These are phyloP conservation scores for Ficedula albicollis DNA, from an alignment of 2,797 vertebrate genomes.

Conservation along the genomic window DNA sequence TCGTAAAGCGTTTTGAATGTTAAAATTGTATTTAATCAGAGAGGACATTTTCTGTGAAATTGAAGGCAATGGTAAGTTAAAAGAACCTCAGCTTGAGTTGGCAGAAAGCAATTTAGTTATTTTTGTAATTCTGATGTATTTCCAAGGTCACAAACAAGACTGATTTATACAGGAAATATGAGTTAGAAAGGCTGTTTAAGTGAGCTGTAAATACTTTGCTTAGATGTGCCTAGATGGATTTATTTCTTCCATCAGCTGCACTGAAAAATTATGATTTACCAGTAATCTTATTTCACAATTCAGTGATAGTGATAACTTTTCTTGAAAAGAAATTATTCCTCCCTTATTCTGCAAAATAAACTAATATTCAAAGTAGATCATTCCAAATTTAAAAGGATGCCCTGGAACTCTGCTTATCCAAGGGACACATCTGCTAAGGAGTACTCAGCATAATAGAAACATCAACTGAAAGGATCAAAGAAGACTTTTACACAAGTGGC, in stretches of 20 bases:
- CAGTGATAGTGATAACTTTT: slow-evolving; percentile 16
- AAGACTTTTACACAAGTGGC: not conserved
- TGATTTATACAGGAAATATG: slow-evolving; percentile 39
- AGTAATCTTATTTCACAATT: slow-evolving; percentile 20
- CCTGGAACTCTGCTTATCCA: not conserved
- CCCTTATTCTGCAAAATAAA: slow-evolving; percentile 5
- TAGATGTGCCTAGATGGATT: slow-evolving; percentile 35
- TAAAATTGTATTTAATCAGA: slow-evolving; percentile 40
- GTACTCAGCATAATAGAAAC: not conserved
- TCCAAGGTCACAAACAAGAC: slow-evolving; percentile 47
- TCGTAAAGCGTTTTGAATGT: too few relatives aligned
- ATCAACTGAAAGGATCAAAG: not conserved
- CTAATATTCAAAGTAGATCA: not conserved
- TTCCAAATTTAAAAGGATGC: not conserved
- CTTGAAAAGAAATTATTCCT: not conserved
- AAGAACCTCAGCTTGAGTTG: slow-evolving; percentile 17
- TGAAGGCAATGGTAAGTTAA: slow-evolving; percentile 24
- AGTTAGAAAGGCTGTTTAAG: slow-evolving; percentile 39
- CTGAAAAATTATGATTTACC: slow-evolving; percentile 32
- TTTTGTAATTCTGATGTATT: slow-evolving; percentile 13
- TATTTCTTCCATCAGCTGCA: slow-evolving; percentile 28
- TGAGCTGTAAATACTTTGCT: slow-evolving; percentile 23
- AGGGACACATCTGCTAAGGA: not conserved
- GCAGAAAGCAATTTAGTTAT: slow-evolving; percentile 44
- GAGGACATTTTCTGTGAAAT: slow-evolving; percentile 14